Percentiles rank a stretch among this genome's conserved stretches.
phyloP scores from a whole-genome alignment of 2,888 invertebrate genomes.

The Andrena trimmerana region DNA sequence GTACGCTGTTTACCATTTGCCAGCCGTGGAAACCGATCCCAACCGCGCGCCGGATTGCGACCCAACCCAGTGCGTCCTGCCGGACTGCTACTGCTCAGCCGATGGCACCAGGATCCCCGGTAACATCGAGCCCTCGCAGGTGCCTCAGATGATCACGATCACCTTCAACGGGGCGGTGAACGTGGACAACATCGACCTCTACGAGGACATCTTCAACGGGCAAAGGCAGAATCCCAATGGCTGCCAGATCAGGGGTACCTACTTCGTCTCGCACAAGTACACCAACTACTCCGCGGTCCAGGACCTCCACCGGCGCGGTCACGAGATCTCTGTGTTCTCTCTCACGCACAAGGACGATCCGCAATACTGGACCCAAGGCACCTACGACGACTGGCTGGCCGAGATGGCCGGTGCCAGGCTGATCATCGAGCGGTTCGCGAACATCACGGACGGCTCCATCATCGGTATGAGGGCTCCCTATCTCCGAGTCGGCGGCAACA shows the following conservation, averaged over 20 bases:
- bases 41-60: constrained; percentile 97
- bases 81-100: constrained; percentile 97
- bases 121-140: constrained; percentile 92
- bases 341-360: constrained; percentile 97
- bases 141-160: constrained; percentile 97
- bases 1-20: constrained; percentile 68
- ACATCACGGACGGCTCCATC: constrained; percentile 96
- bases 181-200: constrained; percentile 96
- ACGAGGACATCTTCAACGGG: constrained; percentile 95
- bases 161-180: constrained; percentile 97
- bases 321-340: constrained; percentile 96
- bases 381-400: constrained; percentile 96
- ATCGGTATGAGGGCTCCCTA: constrained; percentile 94
- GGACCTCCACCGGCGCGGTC: constrained; percentile 95
- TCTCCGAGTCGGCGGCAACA: constrained; percentile 96
- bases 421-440: constrained; percentile 95
- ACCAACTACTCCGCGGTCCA: constrained; percentile 96
- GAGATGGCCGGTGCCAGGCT: constrained; percentile 97
- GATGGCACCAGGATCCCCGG: constrained; percentile 96
- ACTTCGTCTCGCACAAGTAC: constrained; percentile 97
- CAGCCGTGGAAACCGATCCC: constrained; percentile 95
- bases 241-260: constrained; percentile 95
- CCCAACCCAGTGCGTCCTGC: constrained; percentile 93
- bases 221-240: constrained; percentile 95
- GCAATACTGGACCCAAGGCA: constrained; percentile 94